Evolutionary conservation across 2,113 vertebrate species (phyloP), one percentile per base, ranked within the genome.

Genomic region (Nestor notabilis): DNA sequence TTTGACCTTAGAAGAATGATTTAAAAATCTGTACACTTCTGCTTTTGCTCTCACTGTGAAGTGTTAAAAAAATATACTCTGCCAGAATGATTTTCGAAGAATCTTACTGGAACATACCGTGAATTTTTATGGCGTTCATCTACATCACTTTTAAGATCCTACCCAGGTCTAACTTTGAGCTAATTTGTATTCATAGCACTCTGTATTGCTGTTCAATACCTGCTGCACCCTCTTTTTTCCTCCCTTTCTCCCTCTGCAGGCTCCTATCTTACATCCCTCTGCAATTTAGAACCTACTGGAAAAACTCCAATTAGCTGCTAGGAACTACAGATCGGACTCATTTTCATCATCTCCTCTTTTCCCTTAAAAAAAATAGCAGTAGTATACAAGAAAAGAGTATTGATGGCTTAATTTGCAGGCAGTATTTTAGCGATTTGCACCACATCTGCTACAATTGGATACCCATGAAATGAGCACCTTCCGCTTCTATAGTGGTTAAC

Each of bases 121-220:
- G 82, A 92, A 82, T 91, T 84, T 84, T 95, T 83, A 89, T 64
- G 13, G 70, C 41, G 58, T 79, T 87, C 52, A 61, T 56, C 46
- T 55, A 37, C 55, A 63, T 21, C 17, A 31, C 35, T 88, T 93
- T 63, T 64, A 92, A 84, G 77, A 95, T 63, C 69, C 56, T 71
- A 9, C 21, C 10, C 37, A 41, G 69, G 41, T 76, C 56, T 84
- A 47, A 55, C 65, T 61, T 68, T 0, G 46, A 82, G 44, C 9
- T 82, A 20, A 84, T 90, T 46, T 89, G 41, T 63, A 94, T 89
- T 96, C 81, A 4, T 10, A 12, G 18, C 68, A 23, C 37, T 10
- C 20, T 46, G n/a, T 49, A 31, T 5, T 76, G 65, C 80, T 96
- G 65, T 49, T 82, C 87, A 72, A 17, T 53, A 89, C 53, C 24